phyloP scores from a whole-genome alignment of 2,113 vertebrate genomes.

The Hemicordylus capensis region DNA sequence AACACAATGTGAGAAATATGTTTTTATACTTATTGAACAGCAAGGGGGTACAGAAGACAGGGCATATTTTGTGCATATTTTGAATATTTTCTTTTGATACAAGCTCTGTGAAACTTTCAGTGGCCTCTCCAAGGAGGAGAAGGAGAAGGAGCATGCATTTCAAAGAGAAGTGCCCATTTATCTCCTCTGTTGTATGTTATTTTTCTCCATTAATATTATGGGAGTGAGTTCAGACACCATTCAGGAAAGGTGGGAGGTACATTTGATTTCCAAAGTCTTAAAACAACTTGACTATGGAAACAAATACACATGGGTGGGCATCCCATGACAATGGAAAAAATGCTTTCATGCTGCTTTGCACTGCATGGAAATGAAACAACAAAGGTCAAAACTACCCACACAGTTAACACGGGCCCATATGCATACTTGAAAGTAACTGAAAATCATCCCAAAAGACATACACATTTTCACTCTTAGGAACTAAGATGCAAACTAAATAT shows the following conservation, averaged over 20 bases:
- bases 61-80: background rate
- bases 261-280: constrained; percentile 21
- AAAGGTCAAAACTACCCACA: background rate
- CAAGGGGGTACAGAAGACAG: background rate
- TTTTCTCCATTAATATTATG: constrained; percentile 17
- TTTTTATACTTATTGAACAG: background rate
- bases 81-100: constrained; percentile 29
- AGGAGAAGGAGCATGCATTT: background rate
- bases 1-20: background rate
- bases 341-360: background rate
- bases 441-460: constrained; percentile 9
- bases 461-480: background rate
- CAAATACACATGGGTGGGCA: constrained; percentile 18
- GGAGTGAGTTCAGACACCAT: background rate
- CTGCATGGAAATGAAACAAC: constrained; percentile 6
- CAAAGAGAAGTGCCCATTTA: background rate
- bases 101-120: background rate
- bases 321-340: background rate
- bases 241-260: constrained; percentile 20
- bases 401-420: constrained; percentile 14
- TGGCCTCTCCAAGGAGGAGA: background rate
- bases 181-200: constrained; percentile 12
- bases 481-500: background rate
- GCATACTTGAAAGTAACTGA: constrained; percentile 22
- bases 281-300: constrained; percentile 29